Conservation (phyloP, 2,113 vertebrate species). For the Micronycteris hirsuta region DNA sequence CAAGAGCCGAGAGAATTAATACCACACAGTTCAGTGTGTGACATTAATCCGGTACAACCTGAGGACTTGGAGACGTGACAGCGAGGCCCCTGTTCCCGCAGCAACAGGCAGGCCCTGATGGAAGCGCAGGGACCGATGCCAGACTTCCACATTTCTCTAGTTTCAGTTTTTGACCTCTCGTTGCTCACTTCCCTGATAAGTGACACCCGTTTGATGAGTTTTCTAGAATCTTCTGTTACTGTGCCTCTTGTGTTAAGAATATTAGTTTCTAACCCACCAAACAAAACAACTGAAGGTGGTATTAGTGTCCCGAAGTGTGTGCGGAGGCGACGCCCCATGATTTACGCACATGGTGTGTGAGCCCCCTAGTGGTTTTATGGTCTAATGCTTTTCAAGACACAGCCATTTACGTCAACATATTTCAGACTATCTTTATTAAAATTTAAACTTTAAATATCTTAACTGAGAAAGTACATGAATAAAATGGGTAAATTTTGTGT, state of each 20-base stretch:
- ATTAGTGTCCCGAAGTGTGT: background rate
- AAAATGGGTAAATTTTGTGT: background rate
- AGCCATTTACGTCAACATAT: background rate
- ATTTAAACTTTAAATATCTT: background rate
- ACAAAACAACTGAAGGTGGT: background rate
- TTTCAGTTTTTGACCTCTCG: background rate
- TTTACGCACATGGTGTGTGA: background rate
- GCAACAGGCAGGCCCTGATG: background rate
- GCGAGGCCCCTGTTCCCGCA: background rate
- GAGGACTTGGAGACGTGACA: background rate
- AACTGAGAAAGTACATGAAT: background rate
- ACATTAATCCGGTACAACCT: background rate
- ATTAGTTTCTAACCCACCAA: background rate
- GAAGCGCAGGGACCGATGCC: background rate
- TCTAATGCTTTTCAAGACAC: constrained; percentile 6
- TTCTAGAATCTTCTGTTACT: background rate
- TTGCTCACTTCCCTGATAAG: background rate
- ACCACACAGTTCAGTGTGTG: background rate
- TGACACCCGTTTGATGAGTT: background rate
- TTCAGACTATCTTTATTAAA: background rate
- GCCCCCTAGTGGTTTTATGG: background rate
- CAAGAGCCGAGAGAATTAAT: background rate
- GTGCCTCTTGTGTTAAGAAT: background rate
- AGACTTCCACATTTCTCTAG: background rate
- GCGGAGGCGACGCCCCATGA: background rate